phyloP scores from a whole-genome alignment of 92 coral and sea anemone genomes.

The Metridium senile region DNA sequence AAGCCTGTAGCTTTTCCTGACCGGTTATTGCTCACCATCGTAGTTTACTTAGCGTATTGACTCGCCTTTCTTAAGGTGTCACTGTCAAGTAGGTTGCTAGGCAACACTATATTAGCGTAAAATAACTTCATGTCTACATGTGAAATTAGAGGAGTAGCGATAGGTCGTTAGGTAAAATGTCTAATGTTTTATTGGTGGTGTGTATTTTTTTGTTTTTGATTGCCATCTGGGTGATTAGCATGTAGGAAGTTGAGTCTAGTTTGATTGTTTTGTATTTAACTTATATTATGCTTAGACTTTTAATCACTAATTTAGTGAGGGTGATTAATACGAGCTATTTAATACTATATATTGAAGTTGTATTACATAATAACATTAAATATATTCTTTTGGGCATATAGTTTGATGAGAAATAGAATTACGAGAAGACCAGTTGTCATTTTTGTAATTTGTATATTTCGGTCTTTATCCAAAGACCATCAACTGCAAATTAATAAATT shows the following conservation, averaged over 20 bases:
- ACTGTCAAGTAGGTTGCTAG: constrained; percentile 9
- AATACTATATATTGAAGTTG: too few relatives aligned
- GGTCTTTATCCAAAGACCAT: too few relatives aligned
- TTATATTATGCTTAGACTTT: too few relatives aligned
- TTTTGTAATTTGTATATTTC: too few relatives aligned
- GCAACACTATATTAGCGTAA: constrained; percentile 4
- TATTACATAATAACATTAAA: too few relatives aligned
- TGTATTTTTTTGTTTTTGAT: not conserved
- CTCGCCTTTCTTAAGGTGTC: constrained; percentile 1
- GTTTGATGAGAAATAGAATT: too few relatives aligned
- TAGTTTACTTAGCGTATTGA: constrained; percentile 14
- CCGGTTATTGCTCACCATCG: constrained; percentile 25
- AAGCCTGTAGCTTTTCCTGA: not conserved
- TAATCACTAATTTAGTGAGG: too few relatives aligned
- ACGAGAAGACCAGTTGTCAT: too few relatives aligned
- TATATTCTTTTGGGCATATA: too few relatives aligned
- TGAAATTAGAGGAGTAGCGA: not conserved
- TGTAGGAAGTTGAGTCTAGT: not conserved
- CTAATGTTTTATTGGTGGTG: not conserved
- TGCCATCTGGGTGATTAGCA: not conserved
- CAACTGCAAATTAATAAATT: too few relatives aligned
- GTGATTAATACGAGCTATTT: too few relatives aligned
- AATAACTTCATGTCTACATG: not conserved
- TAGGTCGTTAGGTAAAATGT: not conserved
- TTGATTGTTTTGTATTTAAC: too few relatives aligned